Evolutionary conservation across 2,888 invertebrate species (phyloP).

Genomic region (Ecliptopera silaceata): DNA sequence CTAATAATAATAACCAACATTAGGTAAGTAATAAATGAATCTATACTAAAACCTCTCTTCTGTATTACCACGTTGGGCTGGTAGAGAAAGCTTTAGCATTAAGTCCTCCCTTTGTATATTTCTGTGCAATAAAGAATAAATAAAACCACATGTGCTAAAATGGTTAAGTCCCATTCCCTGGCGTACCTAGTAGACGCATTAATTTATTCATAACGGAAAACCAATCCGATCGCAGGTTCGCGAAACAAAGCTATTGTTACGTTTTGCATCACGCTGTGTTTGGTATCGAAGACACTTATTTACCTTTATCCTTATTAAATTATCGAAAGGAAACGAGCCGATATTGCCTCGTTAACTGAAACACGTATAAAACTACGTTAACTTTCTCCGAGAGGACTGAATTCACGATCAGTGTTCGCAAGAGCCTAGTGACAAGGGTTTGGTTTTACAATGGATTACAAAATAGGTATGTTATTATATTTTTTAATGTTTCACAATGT

Average conservation of each 20-base stretch:
- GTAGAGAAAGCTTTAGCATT: too few relatives aligned
- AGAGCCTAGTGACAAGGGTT: not conserved
- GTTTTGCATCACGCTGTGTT: slow-evolving; percentile 32
- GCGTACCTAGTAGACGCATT: slow-evolving; percentile 24
- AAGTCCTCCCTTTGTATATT: too few relatives aligned
- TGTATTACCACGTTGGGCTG: too few relatives aligned
- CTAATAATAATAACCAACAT: too few relatives aligned
- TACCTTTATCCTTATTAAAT: slow-evolving; percentile 50
- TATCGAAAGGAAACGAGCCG: slow-evolving; percentile 57
- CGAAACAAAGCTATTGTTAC: slow-evolving; percentile 28
- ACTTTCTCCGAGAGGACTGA: slow-evolving; percentile 27
- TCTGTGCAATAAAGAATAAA: too few relatives aligned
- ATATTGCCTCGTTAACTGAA: slow-evolving; percentile 46
- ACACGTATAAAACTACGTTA: slow-evolving; percentile 48
- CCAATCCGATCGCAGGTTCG: slow-evolving; percentile 1
- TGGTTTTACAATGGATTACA: slow-evolving; percentile 39
- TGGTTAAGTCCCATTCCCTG: slow-evolving; percentile 5
- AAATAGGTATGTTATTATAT: slow-evolving; percentile 30
- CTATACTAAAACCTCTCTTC: too few relatives aligned
- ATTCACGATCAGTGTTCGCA: slow-evolving; percentile 8
- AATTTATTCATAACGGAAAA: slow-evolving; percentile 23
- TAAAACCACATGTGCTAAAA: too few relatives aligned
- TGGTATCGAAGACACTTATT: slow-evolving; percentile 21
- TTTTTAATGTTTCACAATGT: not conserved
- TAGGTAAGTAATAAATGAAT: too few relatives aligned